Percentiles rank a stretch among this genome's conserved stretches.
Evolutionary conservation across 2,113 vertebrate genomes (phyloP).

Genomic region (Mormyrus lacerda): DNA sequence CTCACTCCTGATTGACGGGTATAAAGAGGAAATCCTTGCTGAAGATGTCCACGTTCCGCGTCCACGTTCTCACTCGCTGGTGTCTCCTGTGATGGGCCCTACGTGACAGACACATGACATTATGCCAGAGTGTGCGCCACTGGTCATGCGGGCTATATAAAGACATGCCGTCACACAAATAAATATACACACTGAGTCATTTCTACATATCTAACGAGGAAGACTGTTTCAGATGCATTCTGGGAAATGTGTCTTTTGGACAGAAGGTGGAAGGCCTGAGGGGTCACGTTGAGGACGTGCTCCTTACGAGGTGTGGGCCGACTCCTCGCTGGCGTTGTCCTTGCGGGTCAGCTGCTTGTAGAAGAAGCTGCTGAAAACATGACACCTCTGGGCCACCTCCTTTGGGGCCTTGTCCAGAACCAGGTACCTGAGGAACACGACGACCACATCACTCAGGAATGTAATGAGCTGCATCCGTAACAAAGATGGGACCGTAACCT

Average conservation of each 20-base stretch:
- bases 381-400: constrained; percentile 68
- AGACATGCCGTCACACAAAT: background rate
- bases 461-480: background rate
- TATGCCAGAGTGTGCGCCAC: background rate
- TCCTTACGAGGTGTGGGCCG: constrained; percentile 74
- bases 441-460: too few species aligned
- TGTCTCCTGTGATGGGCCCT: constrained; percentile 75
- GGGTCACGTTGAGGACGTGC: background rate
- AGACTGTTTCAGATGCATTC: background rate
- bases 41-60: constrained; percentile 86
- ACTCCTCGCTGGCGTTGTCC: constrained; percentile 76
- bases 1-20: constrained; percentile 91
- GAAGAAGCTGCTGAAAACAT: constrained; percentile 96
- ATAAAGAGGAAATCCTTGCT: constrained; percentile 92
- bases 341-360: constrained; percentile 87
- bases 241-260: background rate
- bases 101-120: constrained; percentile 1
- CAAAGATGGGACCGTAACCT: background rate
- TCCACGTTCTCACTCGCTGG: constrained; percentile 87
- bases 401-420: constrained; percentile 73
- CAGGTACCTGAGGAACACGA: constrained; percentile 65
- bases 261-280: background rate
- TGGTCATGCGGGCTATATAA: background rate
- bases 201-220: background rate
- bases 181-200: background rate